These are phyloP conservation scores for Australoheros facetus DNA, from an alignment of 2,797 vertebrate species.

Conservation along the genomic window DNA sequence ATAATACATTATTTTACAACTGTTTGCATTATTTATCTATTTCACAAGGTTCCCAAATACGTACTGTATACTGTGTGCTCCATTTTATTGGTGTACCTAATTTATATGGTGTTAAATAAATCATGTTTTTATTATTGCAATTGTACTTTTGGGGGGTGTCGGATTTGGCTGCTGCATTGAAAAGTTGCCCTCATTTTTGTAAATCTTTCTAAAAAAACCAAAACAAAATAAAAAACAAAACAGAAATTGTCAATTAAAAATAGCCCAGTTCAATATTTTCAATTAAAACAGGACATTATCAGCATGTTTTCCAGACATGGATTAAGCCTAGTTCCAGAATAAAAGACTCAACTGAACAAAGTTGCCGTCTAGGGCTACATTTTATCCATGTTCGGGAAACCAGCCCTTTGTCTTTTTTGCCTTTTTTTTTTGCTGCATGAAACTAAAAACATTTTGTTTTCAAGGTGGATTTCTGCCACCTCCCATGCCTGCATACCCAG, in stretches of 20 bases:
- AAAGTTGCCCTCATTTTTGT: not conserved
- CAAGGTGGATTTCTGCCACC: conserved; percentile 81
- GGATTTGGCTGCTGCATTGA: not conserved
- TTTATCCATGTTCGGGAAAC: no score
- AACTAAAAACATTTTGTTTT: not conserved
- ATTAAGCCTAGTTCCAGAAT: not conserved
- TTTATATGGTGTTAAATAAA: not conserved
- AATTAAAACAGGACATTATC: not conserved
- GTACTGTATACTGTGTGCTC: not conserved
- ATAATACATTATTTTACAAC: not conserved
- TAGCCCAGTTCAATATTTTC: not conserved
- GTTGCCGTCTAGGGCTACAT: not conserved
- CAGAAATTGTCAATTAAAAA: not conserved
- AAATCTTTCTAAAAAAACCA: not conserved
- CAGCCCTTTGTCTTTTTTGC: not conserved
- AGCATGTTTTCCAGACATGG: not conserved
- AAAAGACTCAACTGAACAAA: not conserved
- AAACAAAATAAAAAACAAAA: not conserved
- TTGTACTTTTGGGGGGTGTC: not conserved
- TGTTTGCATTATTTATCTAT: not conserved
- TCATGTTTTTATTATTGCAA: not conserved
- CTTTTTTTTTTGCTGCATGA: not conserved
- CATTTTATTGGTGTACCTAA: not conserved
- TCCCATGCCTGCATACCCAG: conserved; percentile 73
- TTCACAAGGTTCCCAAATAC: not conserved